phyloP scores from a whole-genome alignment of 2,113 vertebrate genomes.

The Phrynocephalus versicolor region DNA sequence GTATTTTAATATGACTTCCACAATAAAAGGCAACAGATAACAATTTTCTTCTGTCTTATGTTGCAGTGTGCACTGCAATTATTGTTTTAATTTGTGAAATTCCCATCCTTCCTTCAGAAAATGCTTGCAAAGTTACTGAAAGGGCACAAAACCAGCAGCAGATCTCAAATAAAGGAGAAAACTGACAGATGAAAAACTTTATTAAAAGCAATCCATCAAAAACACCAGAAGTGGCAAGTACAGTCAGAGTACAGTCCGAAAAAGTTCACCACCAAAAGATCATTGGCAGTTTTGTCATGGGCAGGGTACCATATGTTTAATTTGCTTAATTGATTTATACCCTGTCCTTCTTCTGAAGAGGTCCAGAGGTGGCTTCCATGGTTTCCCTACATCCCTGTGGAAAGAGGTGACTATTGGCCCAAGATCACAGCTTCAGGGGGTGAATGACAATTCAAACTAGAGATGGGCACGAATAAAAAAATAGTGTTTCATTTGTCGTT shows the following conservation, averaged over 20 bases:
- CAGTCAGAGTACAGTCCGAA: no score
- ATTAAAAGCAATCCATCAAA: no score
- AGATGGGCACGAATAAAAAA: no score
- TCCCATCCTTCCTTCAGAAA: not conserved
- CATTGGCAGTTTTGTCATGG: not conserved
- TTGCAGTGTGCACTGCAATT: not conserved
- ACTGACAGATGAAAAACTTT: not conserved
- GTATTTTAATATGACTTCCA: not conserved
- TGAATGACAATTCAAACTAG: not conserved
- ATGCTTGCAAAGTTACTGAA: not conserved
- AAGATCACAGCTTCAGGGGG: not conserved
- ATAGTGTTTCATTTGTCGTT: no score
- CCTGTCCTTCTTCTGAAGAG: not conserved
- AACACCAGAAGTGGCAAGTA: no score
- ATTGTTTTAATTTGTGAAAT: not conserved
- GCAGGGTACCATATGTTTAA: not conserved
- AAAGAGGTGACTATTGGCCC: not conserved
- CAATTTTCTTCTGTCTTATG: not conserved
- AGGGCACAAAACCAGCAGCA: not conserved
- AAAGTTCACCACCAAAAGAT: no score
- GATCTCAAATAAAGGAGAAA: not conserved
- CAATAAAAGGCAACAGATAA: no score
- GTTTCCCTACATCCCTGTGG: not conserved
- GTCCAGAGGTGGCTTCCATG: no score
- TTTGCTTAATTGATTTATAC: not conserved